phyloP scores from a whole-genome alignment of 2,797 vertebrate genomes.

The Enteromius viviparus region DNA sequence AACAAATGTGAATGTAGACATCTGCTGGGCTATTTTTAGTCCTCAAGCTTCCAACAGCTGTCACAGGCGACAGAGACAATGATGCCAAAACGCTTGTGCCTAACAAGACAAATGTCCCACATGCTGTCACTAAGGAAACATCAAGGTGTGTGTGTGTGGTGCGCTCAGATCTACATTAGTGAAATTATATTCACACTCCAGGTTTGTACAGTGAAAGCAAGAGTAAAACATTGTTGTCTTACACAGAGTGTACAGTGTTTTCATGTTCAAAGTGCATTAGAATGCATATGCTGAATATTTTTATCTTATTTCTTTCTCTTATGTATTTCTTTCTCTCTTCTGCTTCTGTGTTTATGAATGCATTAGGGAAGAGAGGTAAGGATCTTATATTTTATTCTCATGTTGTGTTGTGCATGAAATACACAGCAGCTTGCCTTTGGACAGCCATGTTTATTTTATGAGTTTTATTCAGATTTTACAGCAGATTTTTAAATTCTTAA shows the following conservation, averaged over 20 bases:
- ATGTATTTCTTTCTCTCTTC: slow-evolving; percentile 36
- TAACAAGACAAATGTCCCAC: slow-evolving; percentile 55
- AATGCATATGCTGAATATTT: too few species aligned
- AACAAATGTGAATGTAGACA: slow-evolving; percentile 59
- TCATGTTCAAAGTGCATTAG: neutral
- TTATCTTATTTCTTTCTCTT: too few species aligned
- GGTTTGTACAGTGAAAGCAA: slow-evolving; percentile 3
- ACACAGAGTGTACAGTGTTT: neutral
- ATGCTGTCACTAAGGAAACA: slow-evolving; percentile 57
- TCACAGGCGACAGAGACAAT: slow-evolving; percentile 62
- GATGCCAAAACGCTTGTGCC: slow-evolving; percentile 53
- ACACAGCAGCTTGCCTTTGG: neutral
- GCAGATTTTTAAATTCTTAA: neutral
- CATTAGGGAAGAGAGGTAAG: slow-evolving; percentile 92
- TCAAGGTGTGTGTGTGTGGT: slow-evolving; percentile 42
- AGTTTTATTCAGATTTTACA: neutral
- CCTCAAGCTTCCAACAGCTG: slow-evolving; percentile 58
- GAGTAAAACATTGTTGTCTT: neutral
- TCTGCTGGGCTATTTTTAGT: slow-evolving; percentile 76
- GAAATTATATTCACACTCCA: neutral
- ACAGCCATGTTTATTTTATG: neutral
- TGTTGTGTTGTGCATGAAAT: neutral
- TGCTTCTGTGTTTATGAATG: slow-evolving; percentile 59
- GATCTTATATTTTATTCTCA: neutral
- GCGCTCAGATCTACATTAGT: slow-evolving; percentile 21